phyloP scores from a whole-genome alignment of 2,113 vertebrate genomes.

The Cavia aperea region DNA sequence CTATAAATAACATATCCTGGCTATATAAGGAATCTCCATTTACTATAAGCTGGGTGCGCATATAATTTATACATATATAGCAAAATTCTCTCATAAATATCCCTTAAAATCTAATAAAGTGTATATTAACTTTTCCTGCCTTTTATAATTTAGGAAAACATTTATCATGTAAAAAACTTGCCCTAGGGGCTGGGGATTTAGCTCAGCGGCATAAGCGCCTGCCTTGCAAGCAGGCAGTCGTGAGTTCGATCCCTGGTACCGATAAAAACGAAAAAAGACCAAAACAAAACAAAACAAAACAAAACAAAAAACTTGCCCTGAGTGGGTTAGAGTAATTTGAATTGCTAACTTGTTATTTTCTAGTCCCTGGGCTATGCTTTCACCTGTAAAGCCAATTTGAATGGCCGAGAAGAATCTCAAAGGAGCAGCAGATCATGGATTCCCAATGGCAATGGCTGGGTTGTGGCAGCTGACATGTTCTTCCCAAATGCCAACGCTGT shows the following conservation, averaged over 20 bases:
- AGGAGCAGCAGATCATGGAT: neutral
- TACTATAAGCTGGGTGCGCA: neutral
- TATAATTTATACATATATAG: neutral
- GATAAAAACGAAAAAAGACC: too few species aligned
- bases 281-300: too few species aligned
- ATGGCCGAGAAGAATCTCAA: neutral
- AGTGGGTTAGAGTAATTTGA: neutral
- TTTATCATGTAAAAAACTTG: neutral
- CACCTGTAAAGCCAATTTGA: neutral
- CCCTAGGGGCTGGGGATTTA: too few species aligned
- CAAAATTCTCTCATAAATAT: slow-evolving; percentile 6
- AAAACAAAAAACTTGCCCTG: neutral
- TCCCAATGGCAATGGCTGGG: neutral
- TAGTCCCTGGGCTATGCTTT: neutral
- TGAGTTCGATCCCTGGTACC: too few species aligned
- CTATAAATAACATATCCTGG: too few species aligned
- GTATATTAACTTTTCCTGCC: neutral
- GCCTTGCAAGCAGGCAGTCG: too few species aligned
- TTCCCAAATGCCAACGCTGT: neutral
- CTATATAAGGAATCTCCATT: neutral
- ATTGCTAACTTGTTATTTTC: neutral
- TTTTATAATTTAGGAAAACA: neutral
- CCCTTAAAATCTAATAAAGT: neutral
- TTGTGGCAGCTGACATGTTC: neutral
- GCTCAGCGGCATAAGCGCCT: too few species aligned